These are phyloP conservation scores for Montipora capitata DNA, from an alignment of 92 coral and sea anemone species.

Conservation along the genomic window DNA sequence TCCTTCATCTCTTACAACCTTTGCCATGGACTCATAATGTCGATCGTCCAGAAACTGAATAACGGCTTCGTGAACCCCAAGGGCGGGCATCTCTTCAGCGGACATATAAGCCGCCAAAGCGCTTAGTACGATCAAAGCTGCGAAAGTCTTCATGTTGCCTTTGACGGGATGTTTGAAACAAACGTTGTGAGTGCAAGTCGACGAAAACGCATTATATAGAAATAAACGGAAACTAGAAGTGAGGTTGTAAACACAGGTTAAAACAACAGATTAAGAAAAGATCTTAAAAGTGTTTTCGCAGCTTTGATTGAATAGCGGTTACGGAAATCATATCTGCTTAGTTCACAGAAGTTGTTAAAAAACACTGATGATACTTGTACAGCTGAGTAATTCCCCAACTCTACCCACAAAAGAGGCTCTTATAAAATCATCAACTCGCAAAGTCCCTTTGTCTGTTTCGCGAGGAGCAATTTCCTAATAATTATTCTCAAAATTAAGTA, in stretches of 20 bases:
- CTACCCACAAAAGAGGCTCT: neutral
- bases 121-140: conserved; percentile 22
- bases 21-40: conserved; percentile 34
- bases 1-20: conserved; percentile 36
- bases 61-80: conserved; percentile 22
- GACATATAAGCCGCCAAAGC: conserved; percentile 30
- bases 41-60: conserved; percentile 44
- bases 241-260: neutral
- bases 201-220: conserved; percentile 9
- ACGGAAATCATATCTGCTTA: neutral
- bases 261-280: neutral
- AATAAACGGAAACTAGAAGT: neutral
- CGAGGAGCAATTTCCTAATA: neutral
- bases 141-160: conserved; percentile 46
- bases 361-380: neutral
- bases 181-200: conserved; percentile 10
- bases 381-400: neutral
- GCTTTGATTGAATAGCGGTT: neutral
- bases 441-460: neutral
- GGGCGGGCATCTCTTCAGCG: neutral
- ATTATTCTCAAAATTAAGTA: no score
- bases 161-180: conserved; percentile 10
- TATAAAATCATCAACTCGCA: neutral
- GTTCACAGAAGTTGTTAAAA: neutral
- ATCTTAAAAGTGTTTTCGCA: neutral